Conservation (phyloP, 2,797 vertebrate species). For the Sarcoramphus papa region DNA sequence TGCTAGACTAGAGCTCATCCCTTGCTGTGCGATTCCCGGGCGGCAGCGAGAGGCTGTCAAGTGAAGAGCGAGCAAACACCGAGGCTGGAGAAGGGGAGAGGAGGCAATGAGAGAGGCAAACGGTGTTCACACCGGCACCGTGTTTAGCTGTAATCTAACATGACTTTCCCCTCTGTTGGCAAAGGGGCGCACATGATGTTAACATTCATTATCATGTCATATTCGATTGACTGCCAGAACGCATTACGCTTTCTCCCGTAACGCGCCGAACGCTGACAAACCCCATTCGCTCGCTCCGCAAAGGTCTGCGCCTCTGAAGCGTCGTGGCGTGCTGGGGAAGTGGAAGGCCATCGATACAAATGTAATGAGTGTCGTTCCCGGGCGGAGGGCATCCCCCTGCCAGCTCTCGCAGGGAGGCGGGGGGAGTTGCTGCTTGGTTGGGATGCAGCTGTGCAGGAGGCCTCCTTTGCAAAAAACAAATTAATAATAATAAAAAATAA, state of each 20-base stretch:
- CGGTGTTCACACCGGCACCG: neutral
- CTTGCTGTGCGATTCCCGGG: neutral
- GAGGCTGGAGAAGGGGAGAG: neutral
- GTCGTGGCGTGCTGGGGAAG: conserved; percentile 28
- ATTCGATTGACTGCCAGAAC: conserved; percentile 70
- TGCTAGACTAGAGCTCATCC: neutral
- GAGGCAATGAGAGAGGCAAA: neutral
- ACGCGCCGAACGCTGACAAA: conserved; percentile 56
- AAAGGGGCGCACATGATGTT: conserved; percentile 63
- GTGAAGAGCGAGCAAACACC: neutral
- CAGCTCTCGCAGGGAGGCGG: too few species aligned
- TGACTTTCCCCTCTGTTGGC: conserved; percentile 71
- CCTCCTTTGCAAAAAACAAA: neutral
- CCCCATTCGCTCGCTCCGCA: conserved; percentile 32
- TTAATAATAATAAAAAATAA: neutral
- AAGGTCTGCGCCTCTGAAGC: conserved; percentile 55
- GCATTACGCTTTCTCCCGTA: conserved; percentile 56
- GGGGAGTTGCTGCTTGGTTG: neutral
- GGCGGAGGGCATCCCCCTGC: neutral
- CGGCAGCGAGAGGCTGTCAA: neutral
- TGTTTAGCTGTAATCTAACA: conserved; percentile 71
- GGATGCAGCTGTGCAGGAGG: neutral
- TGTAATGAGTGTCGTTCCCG: conserved; percentile 35
- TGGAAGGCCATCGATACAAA: conserved; percentile 52
- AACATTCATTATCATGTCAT: conserved; percentile 75